Percentiles rank a stretch among this genome's conserved stretches.
These are phyloP conservation scores for Lithophane leautieri DNA, from an alignment of 2,888 invertebrate species.

Conservation along the genomic window DNA sequence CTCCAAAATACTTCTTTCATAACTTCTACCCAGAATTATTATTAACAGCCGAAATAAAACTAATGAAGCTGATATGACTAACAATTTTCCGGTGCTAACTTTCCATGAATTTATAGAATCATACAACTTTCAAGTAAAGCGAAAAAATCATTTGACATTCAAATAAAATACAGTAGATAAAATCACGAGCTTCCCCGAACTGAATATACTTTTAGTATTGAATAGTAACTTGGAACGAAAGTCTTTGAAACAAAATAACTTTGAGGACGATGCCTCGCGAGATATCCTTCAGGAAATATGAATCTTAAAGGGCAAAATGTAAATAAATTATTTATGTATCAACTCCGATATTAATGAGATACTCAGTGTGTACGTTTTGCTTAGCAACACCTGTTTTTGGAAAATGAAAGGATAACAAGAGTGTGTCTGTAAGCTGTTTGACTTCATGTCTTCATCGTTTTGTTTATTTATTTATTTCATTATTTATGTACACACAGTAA, in stretches of 20 bases:
- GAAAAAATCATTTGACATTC: slow-evolving; percentile 33
- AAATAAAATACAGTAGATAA: slow-evolving; percentile 48
- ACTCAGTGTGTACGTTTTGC: slow-evolving; percentile 23
- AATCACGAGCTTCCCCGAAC: slow-evolving; percentile 57
- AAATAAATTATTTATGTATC: slow-evolving; percentile 66
- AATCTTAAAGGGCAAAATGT: slow-evolving; percentile 61
- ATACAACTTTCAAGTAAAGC: not conserved
- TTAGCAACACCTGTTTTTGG: slow-evolving; percentile 23
- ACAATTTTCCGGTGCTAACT: too few relatives aligned
- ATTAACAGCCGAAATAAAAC: not conserved
- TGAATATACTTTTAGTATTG: slow-evolving; percentile 68
- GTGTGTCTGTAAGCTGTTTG: not conserved
- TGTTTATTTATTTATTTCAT: too few relatives aligned
- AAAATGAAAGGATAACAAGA: slow-evolving; percentile 5
- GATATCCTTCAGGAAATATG: slow-evolving; percentile 71
- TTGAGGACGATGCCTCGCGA: slow-evolving; percentile 59
- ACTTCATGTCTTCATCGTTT: not conserved
- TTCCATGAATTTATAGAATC: not conserved
- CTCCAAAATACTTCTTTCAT: not conserved
- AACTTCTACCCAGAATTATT: not conserved
- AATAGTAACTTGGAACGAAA: slow-evolving; percentile 60
- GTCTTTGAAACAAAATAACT: slow-evolving; percentile 73
- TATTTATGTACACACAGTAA: too few relatives aligned
- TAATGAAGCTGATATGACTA: not conserved
- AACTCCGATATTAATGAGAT: slow-evolving; percentile 58